These are phyloP conservation scores for Rhagoletis pomonella DNA, from an alignment of 1,140 invertebrate species.

Conservation along the genomic window DNA sequence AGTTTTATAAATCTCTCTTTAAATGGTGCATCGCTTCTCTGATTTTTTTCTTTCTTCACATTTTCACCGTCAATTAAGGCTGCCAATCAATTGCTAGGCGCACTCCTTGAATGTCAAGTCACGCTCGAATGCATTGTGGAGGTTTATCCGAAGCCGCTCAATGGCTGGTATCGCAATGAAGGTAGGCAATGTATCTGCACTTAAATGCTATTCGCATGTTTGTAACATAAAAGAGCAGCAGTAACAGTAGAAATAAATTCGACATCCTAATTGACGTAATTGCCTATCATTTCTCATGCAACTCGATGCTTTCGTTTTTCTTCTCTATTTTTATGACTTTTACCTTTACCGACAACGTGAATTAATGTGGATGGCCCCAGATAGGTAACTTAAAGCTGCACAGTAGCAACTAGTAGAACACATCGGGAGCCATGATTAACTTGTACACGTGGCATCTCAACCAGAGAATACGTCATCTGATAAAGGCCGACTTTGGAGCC, in stretches of 20 bases:
- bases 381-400: slow-evolving; percentile 81
- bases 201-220: background rate
- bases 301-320: slow-evolving; percentile 47
- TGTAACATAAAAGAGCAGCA: background rate
- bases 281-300: slow-evolving; percentile 47
- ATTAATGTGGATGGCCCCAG: slow-evolving; percentile 22
- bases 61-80: slow-evolving; percentile 90
- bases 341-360: background rate
- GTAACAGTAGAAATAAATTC: background rate
- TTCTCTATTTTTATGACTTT: background rate
- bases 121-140: slow-evolving; percentile 88
- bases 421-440: slow-evolving; percentile 81
- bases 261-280: slow-evolving; percentile 34
- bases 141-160: slow-evolving; percentile 91
- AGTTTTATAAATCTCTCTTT: no score
- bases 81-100: slow-evolving; percentile 87
- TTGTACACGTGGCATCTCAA: slow-evolving; percentile 89
- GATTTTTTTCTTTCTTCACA: slow-evolving; percentile 69
- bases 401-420: slow-evolving; percentile 82
- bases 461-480: slow-evolving; percentile 84
- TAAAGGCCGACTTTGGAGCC: slow-evolving; percentile 84
- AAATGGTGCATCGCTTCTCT: no score
- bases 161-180: slow-evolving; percentile 88
- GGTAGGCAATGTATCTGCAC: slow-evolving; percentile 75
- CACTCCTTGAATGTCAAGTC: slow-evolving; percentile 85